Conservation (phyloP, 2,888 invertebrate genomes). For the Andrena trimmerana region DNA sequence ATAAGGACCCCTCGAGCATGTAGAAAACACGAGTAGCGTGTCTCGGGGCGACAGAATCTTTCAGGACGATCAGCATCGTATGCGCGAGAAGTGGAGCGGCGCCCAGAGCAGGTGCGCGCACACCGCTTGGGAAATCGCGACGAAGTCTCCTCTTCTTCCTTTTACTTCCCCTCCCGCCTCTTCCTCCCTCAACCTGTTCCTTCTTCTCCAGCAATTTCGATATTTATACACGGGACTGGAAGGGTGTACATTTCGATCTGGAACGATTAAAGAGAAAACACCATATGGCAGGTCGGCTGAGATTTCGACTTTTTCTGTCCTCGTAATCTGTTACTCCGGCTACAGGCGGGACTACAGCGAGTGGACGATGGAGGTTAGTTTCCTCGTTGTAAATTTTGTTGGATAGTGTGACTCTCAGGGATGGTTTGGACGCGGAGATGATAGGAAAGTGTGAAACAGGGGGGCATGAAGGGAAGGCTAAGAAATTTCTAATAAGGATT, state of each 20-base stretch:
- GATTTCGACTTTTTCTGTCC: neutral
- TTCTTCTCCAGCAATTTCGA: neutral
- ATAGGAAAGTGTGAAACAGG: no score
- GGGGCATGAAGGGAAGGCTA: no score
- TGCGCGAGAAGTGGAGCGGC: conserved; percentile 59
- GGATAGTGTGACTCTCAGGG: no score
- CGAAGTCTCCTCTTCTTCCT: conserved; percentile 31
- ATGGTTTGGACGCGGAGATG: no score
- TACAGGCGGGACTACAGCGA: neutral
- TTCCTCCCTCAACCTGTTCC: neutral
- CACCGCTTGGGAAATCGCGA: conserved; percentile 72
- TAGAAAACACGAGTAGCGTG: conserved; percentile 63
- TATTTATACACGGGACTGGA: conserved; percentile 26
- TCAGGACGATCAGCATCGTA: conserved; percentile 57
- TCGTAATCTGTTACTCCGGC: neutral
- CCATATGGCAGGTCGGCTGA: neutral
- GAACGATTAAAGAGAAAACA: conserved; percentile 22
- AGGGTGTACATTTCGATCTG: conserved; percentile 46
- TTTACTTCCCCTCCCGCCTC: neutral
- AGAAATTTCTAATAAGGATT: no score
- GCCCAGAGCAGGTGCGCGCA: conserved; percentile 61
- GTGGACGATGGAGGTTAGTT: no score
- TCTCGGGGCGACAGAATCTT: conserved; percentile 60
- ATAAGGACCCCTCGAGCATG: conserved; percentile 40
- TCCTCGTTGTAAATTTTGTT: no score